Base-by-base conservation (phyloP, 2,797 vertebrate genomes). In the Micromesistius poutassou region DNA sequence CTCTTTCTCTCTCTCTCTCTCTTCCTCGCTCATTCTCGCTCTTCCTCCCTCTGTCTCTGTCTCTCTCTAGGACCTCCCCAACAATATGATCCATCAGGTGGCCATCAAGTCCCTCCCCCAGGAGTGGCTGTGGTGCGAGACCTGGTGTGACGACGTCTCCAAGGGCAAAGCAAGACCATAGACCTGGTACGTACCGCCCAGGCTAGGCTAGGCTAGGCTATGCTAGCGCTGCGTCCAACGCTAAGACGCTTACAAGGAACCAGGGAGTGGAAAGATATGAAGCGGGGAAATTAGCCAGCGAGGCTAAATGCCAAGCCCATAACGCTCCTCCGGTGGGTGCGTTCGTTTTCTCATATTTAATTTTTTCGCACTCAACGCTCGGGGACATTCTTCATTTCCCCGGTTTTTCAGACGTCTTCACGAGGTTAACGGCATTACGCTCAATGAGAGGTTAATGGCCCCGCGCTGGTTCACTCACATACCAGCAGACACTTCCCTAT, bases 61-160 rank as follows among this genome's bases (percentile, higher is more conserved):
- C 36, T 70, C 14, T 72, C 79, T 81, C 25, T 82, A 99, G 98
- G 98, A 99, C 87, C 96, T 99, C 79, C 98, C 98, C 62, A 99
- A 99, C 89, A 97, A 98, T 85, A 99, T 99, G 98, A 99, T 99
- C 91, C 97, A 99, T 91, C 97, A 98, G 90, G 97, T 99, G 80
- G 92, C 95, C 78, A 98, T 99, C 78, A 99, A 96, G 93, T 97
- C 97, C 79, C 96, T 99, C 74, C 97, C 98, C 79, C 97, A 98
- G 89, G 97, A 99, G 79, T 99, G 98, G 98, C 92, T 99, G 46
- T 99, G 98, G 98, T 99, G 98, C 86, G 97, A 99, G 90, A 98
- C 98, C 1, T 99, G 98, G 98, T 99, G 98, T 71, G 96, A 97
- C 25, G 94, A 98, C 28, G 82, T 90, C 36, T 98, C 98, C 79